phyloP scores from a whole-genome alignment of 30 jellyfish, hydroid and myxozoan genomes.

The Rhopilema esculentum region DNA sequence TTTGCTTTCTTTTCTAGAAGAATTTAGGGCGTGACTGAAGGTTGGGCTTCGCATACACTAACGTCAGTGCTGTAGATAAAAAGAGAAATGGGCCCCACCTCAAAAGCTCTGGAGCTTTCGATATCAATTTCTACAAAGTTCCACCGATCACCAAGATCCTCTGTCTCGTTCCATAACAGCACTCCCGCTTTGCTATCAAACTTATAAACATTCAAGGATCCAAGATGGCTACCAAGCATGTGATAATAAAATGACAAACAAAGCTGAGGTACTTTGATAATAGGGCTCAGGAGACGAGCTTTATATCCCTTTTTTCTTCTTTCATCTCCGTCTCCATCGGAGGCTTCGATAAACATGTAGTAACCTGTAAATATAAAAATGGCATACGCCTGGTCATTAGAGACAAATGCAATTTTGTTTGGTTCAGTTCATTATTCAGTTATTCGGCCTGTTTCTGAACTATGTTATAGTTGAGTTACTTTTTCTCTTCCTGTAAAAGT shows the following conservation, averaged over 20 bases:
- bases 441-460: too few species aligned
- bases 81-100: constrained; percentile 39
- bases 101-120: constrained; percentile 33
- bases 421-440: too few species aligned
- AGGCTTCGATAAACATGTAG: constrained; percentile 85
- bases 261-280: constrained; percentile 66
- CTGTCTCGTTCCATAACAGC: constrained; percentile 71
- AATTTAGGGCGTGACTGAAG: too few species aligned
- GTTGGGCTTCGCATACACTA: too few species aligned
- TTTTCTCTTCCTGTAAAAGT: too few species aligned
- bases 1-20: too few species aligned
- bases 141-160: constrained; percentile 79
- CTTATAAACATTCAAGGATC: constrained; percentile 51
- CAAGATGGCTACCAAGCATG: constrained; percentile 90
- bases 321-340: constrained; percentile 61
- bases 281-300: constrained; percentile 84
- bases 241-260: constrained; percentile 78
- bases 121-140: constrained; percentile 46
- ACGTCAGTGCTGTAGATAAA: too few species aligned
- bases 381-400: not conserved
- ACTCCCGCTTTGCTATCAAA: constrained; percentile 30
- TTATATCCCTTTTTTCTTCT: constrained; percentile 66
- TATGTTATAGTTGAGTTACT: too few species aligned
- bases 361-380: constrained; percentile 43
- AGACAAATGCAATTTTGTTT: too few species aligned